A percentile compares a stretch with the other conserved stretches of the same genome.
phyloP scores from a whole-genome alignment of 2,888 invertebrate genomes.

The Frankliniella intonsa region DNA sequence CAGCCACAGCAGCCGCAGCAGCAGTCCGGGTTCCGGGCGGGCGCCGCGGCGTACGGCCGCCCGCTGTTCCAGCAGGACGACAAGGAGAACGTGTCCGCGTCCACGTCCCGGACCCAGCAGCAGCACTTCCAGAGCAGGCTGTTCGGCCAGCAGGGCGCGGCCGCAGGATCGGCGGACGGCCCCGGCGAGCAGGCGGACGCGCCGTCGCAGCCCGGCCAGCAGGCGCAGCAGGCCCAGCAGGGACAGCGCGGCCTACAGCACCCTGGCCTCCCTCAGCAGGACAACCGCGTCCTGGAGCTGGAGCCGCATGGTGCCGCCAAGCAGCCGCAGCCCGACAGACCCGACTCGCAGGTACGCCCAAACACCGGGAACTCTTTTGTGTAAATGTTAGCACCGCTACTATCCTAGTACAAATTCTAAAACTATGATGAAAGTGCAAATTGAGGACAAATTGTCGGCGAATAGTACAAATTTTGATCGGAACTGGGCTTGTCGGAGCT shows the following conservation, averaged over 20 bases:
- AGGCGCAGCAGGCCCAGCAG: background rate
- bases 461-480: no score
- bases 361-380: no score
- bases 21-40: background rate
- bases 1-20: background rate
- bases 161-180: background rate
- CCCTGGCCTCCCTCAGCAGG: background rate
- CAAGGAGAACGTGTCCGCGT: background rate
- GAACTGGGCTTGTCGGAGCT: no score
- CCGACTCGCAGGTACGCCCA: background rate
- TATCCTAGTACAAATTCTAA: no score
- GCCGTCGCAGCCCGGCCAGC: background rate
- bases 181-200: background rate
- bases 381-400: no score
- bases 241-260: background rate
- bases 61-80: background rate
- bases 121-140: background rate
- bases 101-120: background rate
- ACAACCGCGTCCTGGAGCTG: constrained; percentile 1
- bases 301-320: background rate
- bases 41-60: background rate
- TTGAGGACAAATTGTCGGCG: no score
- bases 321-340: background rate
- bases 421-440: no score
- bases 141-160: background rate